These are phyloP conservation scores for Euleptes europaea DNA, from an alignment of 2,113 vertebrate species.

Conservation along the genomic window DNA sequence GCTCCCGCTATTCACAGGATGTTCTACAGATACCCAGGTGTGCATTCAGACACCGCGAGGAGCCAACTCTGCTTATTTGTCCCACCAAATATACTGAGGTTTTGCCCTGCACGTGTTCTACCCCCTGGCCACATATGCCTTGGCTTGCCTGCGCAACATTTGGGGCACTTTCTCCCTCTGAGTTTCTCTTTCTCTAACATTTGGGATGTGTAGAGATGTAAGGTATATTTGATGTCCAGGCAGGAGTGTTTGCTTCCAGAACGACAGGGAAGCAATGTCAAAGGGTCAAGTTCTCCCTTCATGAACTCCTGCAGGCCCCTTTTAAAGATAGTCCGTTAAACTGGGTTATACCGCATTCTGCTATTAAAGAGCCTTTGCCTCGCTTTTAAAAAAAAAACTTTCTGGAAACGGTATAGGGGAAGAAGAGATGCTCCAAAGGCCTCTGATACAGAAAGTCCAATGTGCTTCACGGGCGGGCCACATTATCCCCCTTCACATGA, in stretches of 20 bases:
- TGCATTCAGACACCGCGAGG: background rate
- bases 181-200: background rate
- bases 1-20: background rate
- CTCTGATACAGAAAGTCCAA: background rate
- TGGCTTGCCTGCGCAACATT: background rate
- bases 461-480: background rate
- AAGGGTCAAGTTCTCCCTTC: background rate
- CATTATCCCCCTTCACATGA: background rate
- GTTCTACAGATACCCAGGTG: background rate
- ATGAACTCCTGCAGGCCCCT: background rate
- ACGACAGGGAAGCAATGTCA: background rate
- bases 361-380: background rate
- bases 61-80: background rate
- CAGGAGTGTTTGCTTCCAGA: background rate
- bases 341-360: background rate
- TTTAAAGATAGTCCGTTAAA: background rate
- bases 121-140: background rate
- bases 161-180: background rate
- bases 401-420: background rate
- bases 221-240: background rate
- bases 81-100: background rate
- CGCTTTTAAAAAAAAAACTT: background rate
- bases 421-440: background rate
- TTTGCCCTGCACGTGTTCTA: background rate
- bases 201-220: background rate